Evolutionary conservation across 2,797 vertebrate species (phyloP), one percentile per base, ranked within the genome.

Genomic region (Hoplostethus mediterraneus): DNA sequence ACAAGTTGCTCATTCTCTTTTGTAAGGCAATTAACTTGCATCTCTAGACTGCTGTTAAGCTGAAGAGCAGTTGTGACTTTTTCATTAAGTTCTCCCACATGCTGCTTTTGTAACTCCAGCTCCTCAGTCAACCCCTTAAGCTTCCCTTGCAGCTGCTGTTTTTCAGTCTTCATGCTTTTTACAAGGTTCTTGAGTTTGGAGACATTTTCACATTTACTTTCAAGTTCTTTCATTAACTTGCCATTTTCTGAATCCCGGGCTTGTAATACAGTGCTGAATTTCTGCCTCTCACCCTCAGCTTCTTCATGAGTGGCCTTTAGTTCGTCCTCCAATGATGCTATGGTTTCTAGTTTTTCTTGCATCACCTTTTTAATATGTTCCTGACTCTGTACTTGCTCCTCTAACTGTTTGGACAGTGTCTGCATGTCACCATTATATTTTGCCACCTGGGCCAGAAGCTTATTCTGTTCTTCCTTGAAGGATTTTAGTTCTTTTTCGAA

Each of bases 401-500:
- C 80, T 52, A 96, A 71, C 21, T 91, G 89, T 59, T 66, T 88
- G 14, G 94, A 94, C 16, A 97, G 64, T 0, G 73, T 82, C 16
- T 92, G 58, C 40, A 95, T 59, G 8, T 96, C 94, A 1, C 81
- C 68, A 31, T 87, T 90, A 67, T 92, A 94, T 71, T 92, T 95
- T 36, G 89, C 74, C 10, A 91, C 88, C 73, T 96, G 94, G 30
- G 91, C 88, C 65, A 94, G 65, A 11, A 97, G 89, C 36, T 85
- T 87, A 81, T 96, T 96, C 42, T 94, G 89, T 5, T 95, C 94
- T 3, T 96, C 96, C 82, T 95, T 96, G 48, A 93, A 21, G 1
- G 92, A 86, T 72, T 96, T 97, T 21, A 96, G 81, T 40, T 97
- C 96, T n/a, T 87, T 93, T 67, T 95, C 93, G 77, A 95, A 87